Evolutionary conservation across 2,113 vertebrate species (phyloP), one percentile per base, ranked within the genome.

Genomic region (Bubalus kerabau): DNA sequence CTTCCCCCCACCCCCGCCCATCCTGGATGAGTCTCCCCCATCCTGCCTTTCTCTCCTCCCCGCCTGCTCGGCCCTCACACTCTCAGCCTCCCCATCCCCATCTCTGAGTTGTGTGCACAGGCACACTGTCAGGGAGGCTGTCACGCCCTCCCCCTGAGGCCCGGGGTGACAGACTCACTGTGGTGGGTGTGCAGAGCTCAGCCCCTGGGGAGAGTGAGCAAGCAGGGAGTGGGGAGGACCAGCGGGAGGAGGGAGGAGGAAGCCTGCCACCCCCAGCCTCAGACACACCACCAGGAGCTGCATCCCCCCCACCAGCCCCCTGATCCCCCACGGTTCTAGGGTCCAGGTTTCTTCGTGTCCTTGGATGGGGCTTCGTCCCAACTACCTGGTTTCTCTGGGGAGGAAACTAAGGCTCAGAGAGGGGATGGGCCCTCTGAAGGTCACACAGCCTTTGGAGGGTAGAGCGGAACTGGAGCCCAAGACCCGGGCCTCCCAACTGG

Each of bases 81-180:
- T 56, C 71, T 54, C 23, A 12, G 9, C 28, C 85, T 56, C 62
- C 8, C 6, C 6, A 3, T 48, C 62, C 40, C 46, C 56, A 54
- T 28, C 57, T 80, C 90, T 74, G 87, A 92, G 64, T 64, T 43
- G 43, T 71, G 6, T 10, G 52, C 57, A 80, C 82, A 56, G 32
- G 56, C 40, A 46, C n/a, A 6, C 14, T 23, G 88, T 67, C 92
- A 90, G 28, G 48, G 78, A 89, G 23, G 64, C 86, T 36, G 59
- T 59, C 60, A n/a, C 5, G 64, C 48, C 80, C n/a, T 17, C 60
- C 67, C 28, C 21, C 13, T 54, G 93, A 92, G 26, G 15, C 40
- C 71, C 71, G n/a, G 80, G 83, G 92, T 95, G 95, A 81, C 71
- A 93, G 90, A 67, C 96, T 91, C 80, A 48, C 74, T 46, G 54